These are phyloP conservation scores for Patiria miniata DNA, from an alignment of 35 echinoderm and acorn worm species.

Conservation along the genomic window DNA sequence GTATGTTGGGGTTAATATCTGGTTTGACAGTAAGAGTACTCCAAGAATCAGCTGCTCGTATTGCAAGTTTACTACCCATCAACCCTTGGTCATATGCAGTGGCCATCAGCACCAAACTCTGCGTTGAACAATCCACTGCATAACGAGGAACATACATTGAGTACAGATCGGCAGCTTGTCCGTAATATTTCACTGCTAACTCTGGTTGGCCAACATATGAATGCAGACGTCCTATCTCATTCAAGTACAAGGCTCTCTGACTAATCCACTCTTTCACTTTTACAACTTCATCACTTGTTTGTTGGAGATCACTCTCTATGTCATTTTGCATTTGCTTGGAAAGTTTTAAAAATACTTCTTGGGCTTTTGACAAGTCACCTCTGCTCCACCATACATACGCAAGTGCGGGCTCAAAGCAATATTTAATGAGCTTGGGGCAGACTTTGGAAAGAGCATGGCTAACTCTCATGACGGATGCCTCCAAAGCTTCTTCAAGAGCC, in stretches of 20 bases:
- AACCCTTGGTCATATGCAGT: background rate
- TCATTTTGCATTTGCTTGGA: background rate
- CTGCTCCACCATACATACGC: constrained; percentile 18
- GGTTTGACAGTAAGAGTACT: background rate
- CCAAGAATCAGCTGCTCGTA: background rate
- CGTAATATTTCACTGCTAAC: background rate
- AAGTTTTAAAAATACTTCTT: background rate
- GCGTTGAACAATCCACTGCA: background rate
- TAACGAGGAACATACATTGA: background rate
- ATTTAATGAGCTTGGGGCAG: constrained; percentile 5
- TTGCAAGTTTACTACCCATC: background rate
- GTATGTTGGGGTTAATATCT: background rate
- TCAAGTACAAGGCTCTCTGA: constrained; percentile 19
- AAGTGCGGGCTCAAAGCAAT: background rate
- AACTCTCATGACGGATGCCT: background rate
- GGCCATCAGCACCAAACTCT: background rate
- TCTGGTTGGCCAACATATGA: background rate
- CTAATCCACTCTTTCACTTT: background rate
- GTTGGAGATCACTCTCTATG: background rate
- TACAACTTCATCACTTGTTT: background rate
- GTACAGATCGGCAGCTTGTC: background rate
- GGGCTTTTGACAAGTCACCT: background rate
- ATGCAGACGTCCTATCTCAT: background rate
- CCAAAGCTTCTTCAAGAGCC: background rate
- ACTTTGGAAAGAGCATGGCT: background rate